phyloP scores from a whole-genome alignment of 2,797 vertebrate genomes.

The Perodicticus potto region DNA sequence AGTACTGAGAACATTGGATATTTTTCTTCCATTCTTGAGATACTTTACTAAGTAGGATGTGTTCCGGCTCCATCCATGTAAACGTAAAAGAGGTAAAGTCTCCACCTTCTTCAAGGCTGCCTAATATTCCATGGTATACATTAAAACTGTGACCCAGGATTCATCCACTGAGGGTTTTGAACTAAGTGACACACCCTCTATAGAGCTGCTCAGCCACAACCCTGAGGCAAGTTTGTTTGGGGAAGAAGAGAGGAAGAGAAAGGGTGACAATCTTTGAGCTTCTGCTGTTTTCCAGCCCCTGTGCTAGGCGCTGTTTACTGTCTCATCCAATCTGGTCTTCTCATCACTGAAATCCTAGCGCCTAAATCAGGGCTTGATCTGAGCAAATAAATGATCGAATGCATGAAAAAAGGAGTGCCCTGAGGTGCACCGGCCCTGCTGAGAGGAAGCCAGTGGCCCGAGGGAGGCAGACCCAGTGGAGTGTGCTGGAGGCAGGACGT shows the following conservation, averaged over 20 bases:
- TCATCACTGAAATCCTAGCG: not conserved
- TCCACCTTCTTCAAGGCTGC: too few species aligned
- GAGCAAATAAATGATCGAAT: not conserved
- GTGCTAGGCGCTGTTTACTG: fast-evolving
- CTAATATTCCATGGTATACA: too few species aligned
- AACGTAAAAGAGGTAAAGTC: too few species aligned
- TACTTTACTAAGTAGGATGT: too few species aligned
- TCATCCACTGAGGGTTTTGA: not conserved
- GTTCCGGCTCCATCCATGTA: too few species aligned
- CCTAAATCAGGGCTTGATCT: not conserved
- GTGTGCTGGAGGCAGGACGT: too few species aligned
- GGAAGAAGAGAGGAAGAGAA: not conserved
- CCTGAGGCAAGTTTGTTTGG: not conserved
- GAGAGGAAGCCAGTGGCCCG: not conserved
- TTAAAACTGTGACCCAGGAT: not conserved
- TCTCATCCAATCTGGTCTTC: not conserved
- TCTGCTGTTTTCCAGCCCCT: not conserved
- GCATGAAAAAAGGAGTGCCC: not conserved
- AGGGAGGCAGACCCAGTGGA: not conserved
- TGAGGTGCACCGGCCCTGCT: fast-evolving
- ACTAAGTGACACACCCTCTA: not conserved
- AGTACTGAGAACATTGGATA: too few species aligned
- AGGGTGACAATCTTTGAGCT: not conserved
- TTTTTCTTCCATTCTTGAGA: too few species aligned
- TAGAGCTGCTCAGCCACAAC: not conserved